Evolutionary conservation across 2,888 invertebrate genomes (phyloP).

Genomic region (Pemphredon lugubris): DNA sequence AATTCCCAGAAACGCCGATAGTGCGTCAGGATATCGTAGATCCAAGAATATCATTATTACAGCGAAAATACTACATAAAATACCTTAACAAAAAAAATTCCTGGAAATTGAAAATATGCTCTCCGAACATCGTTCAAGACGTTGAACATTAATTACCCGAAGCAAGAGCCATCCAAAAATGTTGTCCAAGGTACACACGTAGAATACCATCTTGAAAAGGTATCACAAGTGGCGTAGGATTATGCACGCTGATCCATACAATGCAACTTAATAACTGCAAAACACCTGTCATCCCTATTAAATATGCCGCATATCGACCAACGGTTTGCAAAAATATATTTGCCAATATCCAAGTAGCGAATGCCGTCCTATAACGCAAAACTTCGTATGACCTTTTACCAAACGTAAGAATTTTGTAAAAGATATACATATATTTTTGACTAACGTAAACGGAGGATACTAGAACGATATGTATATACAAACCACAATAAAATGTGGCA

Average conservation of each 20-base stretch:
- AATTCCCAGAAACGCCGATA: constrained; percentile 82
- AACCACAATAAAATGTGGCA: constrained; percentile 84
- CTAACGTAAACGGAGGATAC: too few species aligned
- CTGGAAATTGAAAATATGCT: background rate
- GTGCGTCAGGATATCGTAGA: constrained; percentile 79
- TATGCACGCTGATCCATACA: constrained; percentile 82
- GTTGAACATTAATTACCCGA: constrained; percentile 81
- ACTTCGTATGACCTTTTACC: background rate
- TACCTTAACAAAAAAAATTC: constrained; percentile 73
- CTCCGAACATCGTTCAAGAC: background rate
- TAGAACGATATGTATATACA: too few species aligned
- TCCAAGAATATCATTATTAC: constrained; percentile 80
- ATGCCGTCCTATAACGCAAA: constrained; percentile 80
- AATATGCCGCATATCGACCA: constrained; percentile 82
- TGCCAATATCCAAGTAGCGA: constrained; percentile 83
- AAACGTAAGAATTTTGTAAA: background rate
- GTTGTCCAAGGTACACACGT: constrained; percentile 81
- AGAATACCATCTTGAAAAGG: constrained; percentile 82
- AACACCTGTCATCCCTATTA: constrained; percentile 81
- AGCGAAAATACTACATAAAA: constrained; percentile 81
- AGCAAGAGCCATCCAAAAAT: constrained; percentile 82
- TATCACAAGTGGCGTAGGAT: constrained; percentile 82
- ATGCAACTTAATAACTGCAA: constrained; percentile 82
- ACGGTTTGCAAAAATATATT: constrained; percentile 83
- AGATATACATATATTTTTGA: too few species aligned